These are phyloP conservation scores for pig (Sus scrofa) DNA, from an alignment of 2,113 vertebrate species.

Conservation along the genomic window DNA sequence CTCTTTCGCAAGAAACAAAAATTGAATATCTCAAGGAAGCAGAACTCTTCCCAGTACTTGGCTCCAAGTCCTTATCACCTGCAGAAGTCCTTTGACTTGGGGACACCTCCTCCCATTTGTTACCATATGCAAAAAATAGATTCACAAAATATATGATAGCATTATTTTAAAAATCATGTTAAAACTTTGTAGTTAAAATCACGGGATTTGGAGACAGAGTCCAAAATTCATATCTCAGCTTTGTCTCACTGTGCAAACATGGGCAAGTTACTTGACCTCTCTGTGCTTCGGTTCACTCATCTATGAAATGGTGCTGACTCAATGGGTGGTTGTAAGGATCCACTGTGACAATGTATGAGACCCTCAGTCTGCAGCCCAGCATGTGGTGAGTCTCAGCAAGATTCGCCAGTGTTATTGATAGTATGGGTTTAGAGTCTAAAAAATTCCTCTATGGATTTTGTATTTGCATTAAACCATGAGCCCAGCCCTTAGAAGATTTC, in stretches of 20 bases:
- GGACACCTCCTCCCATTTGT: neutral
- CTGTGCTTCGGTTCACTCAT: neutral
- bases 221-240: neutral
- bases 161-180: neutral
- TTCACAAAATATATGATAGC: neutral
- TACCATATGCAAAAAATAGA: neutral
- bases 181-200: neutral
- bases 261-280: neutral
- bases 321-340: neutral
- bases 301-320: neutral
- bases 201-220: neutral
- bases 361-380: neutral
- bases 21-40: neutral
- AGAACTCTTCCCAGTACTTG: neutral
- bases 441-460: neutral
- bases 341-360: neutral
- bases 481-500: neutral
- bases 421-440: neutral
- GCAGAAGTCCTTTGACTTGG: neutral
- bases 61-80: neutral
- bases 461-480: neutral
- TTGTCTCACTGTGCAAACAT: neutral
- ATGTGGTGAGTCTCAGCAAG: rapidly evolving
- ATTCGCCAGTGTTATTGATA: neutral
- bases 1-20: neutral